These are phyloP conservation scores for Drosophila bifasciata DNA, from an alignment of 1,140 invertebrate species.

Conservation along the genomic window DNA sequence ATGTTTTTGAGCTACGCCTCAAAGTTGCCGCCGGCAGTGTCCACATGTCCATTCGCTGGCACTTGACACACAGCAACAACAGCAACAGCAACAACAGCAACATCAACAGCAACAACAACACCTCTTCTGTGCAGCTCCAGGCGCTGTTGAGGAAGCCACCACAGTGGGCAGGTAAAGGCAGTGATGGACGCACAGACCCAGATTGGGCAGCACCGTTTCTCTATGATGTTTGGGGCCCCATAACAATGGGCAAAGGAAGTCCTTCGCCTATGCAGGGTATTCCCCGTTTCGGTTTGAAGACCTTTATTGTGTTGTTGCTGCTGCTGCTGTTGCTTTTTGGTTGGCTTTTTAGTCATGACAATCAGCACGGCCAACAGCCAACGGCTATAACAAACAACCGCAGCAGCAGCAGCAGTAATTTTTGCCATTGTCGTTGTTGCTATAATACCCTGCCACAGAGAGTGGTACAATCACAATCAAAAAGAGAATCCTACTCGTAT, in stretches of 20 bases:
- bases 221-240: too few species aligned
- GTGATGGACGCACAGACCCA: neutral
- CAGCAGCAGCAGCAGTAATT: slow-evolving; percentile 50
- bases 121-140: slow-evolving; percentile 71
- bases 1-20: slow-evolving; percentile 76
- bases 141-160: slow-evolving; percentile 44
- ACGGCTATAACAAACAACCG: slow-evolving; percentile 74
- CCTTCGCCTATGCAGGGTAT: slow-evolving; percentile 19
- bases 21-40: slow-evolving; percentile 63
- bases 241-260: slow-evolving; percentile 9
- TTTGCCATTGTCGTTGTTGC: slow-evolving; percentile 42
- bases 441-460: too few species aligned
- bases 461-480: too few species aligned
- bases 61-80: slow-evolving; percentile 71
- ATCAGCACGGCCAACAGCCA: slow-evolving; percentile 77
- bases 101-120: slow-evolving; percentile 43
- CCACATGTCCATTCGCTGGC: slow-evolving; percentile 73
- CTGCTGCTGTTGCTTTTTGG: slow-evolving; percentile 32
- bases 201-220: slow-evolving; percentile 10
- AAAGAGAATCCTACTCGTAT: too few species aligned
- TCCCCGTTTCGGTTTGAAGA: slow-evolving; percentile 5
- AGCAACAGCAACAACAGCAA: slow-evolving; percentile 45
- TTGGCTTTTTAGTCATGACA: slow-evolving; percentile 74
- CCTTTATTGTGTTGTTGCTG: slow-evolving; percentile 17
- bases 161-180: slow-evolving; percentile 61